Percentiles rank a stretch among this genome's conserved stretches.
These are phyloP conservation scores for Helarctos malayanus DNA, from an alignment of 2,797 vertebrate species.

Conservation along the genomic window DNA sequence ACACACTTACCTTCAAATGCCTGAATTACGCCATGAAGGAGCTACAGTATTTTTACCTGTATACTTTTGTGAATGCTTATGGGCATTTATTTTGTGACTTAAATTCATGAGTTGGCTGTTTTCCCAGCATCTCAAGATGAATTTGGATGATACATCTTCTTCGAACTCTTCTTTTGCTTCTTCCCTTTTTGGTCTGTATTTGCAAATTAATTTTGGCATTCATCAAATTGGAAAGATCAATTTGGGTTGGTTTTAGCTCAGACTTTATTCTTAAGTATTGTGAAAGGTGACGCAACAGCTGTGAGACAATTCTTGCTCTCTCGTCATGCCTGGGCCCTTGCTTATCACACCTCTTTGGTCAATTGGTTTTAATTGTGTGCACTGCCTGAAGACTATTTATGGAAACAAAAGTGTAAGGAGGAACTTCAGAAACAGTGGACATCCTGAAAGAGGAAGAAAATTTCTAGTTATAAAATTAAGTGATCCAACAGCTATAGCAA, in stretches of 20 bases:
- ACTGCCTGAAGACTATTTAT: slow-evolving; percentile 8
- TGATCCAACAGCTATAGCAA: slow-evolving; percentile 63
- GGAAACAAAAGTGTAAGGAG: background rate
- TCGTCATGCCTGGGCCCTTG: background rate
- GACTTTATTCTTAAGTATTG: slow-evolving; percentile 3
- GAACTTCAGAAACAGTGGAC: slow-evolving; percentile 37
- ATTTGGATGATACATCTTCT: slow-evolving; percentile 19
- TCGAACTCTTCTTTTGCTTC: slow-evolving; percentile 58
- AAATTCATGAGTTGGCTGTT: slow-evolving; percentile 36
- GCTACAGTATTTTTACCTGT: slow-evolving; percentile 1
- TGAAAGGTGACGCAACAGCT: background rate
- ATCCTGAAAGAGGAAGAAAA: slow-evolving; percentile 52
- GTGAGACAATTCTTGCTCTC: background rate
- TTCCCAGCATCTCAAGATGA: slow-evolving; percentile 16
- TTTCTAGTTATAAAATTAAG: slow-evolving; percentile 69
- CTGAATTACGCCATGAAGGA: background rate
- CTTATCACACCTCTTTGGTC: background rate
- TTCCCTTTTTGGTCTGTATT: slow-evolving; percentile 44
- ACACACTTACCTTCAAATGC: background rate
- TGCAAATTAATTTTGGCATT: slow-evolving; percentile 25
- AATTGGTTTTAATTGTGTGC: slow-evolving; percentile 23
- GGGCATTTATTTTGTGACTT: slow-evolving; percentile 10
- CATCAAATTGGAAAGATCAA: background rate
- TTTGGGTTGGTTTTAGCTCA: slow-evolving; percentile 21
- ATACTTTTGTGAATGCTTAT: background rate